A percentile compares a stretch with the other conserved stretches of the same genome.
phyloP scores from a whole-genome alignment of 1,140 invertebrate species.

The Chrysopa pallens region DNA sequence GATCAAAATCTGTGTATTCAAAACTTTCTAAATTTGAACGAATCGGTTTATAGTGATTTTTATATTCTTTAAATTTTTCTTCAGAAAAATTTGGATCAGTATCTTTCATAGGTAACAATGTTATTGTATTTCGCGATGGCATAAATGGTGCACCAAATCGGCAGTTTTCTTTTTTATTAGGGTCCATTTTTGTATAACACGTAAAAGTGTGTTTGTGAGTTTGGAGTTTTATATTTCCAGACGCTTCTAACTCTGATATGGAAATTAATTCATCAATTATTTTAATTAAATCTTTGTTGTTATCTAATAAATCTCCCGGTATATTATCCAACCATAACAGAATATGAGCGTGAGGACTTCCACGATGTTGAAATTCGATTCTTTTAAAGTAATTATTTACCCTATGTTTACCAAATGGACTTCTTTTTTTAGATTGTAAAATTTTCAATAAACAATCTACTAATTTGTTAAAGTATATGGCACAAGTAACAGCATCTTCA shows the following conservation, averaged over 20 bases:
- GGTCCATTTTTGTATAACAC: too few species aligned
- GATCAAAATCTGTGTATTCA: too few species aligned
- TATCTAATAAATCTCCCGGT: too few species aligned
- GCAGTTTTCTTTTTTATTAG: too few species aligned
- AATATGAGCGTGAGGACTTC: slow-evolving; percentile 25
- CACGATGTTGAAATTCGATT: slow-evolving; percentile 27
- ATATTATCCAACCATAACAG: slow-evolving; percentile 20
- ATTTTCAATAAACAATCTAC: slow-evolving; percentile 2
- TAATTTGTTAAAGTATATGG: slow-evolving; percentile 20
- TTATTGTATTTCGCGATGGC: too few species aligned
- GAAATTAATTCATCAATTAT: slow-evolving; percentile 25
- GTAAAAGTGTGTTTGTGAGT: slow-evolving; percentile 7
- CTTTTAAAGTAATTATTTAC: slow-evolving; percentile 16
- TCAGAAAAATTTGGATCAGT: too few species aligned
- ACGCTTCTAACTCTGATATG: slow-evolving; percentile 10
- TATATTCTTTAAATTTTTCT: too few species aligned
- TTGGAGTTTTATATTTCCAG: slow-evolving; percentile 10
- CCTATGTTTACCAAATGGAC: slow-evolving; percentile 15
- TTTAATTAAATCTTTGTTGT: slow-evolving; percentile 14
- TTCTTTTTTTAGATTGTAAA: slow-evolving; percentile 1
- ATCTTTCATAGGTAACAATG: too few species aligned
- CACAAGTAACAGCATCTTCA: slow-evolving; percentile 22
- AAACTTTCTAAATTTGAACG: too few species aligned
- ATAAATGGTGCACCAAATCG: too few species aligned
- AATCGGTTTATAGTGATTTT: too few species aligned